Conservation (phyloP, 2,113 vertebrate genomes). For the Rhineura floridana region DNA sequence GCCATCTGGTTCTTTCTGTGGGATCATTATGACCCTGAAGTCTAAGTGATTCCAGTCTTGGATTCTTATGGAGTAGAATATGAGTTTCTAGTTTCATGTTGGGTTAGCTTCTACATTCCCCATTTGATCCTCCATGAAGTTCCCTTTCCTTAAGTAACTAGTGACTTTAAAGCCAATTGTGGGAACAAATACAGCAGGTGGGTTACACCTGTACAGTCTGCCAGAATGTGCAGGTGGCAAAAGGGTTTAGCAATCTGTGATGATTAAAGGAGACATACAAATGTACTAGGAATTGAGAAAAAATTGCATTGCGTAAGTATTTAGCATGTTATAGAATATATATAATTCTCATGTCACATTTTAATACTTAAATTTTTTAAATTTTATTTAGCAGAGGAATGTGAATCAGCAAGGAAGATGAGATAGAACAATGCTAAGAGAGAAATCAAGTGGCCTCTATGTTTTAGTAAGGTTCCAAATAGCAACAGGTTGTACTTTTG, state of each 20-base stretch:
- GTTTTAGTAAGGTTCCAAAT: conserved; percentile 26
- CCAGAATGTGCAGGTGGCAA: not conserved
- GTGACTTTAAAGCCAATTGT: not conserved
- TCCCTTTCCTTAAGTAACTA: not conserved
- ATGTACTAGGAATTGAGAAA: not conserved
- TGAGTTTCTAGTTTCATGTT: not conserved
- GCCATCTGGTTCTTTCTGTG: not conserved
- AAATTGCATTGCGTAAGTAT: not conserved
- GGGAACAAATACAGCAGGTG: not conserved
- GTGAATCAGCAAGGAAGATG: conserved; percentile 30
- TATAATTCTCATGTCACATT: not conserved
- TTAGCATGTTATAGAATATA: not conserved
- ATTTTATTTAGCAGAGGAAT: conserved; percentile 42
- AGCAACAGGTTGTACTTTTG: conserved; percentile 53
- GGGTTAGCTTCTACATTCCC: not conserved
- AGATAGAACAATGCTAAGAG: conserved; percentile 33
- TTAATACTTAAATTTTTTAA: conserved; percentile 19
- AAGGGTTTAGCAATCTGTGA: not conserved
- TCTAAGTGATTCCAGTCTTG: not conserved
- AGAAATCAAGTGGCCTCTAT: conserved; percentile 29
- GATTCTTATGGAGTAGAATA: not conserved
- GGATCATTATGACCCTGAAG: not conserved
- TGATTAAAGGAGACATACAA: not conserved
- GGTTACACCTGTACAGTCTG: not conserved
- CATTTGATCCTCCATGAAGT: not conserved